Percentiles rank a stretch among this genome's conserved stretches.
phyloP scores from a whole-genome alignment of 1,140 invertebrate species.

The Campoletis sonorensis region DNA sequence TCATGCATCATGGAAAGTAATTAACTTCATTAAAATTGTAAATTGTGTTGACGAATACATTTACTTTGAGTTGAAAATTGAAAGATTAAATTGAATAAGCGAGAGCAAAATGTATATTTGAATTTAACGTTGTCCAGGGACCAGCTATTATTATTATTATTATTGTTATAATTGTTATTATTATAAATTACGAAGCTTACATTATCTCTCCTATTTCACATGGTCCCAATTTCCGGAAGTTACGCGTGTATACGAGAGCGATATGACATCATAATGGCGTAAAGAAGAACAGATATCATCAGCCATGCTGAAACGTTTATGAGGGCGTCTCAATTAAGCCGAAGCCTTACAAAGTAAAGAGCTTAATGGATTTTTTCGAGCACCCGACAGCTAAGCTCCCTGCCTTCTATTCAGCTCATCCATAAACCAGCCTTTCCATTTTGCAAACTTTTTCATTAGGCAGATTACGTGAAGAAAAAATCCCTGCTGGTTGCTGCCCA shows the following conservation, averaged over 20 bases:
- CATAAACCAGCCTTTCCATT: not conserved
- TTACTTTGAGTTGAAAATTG: too few species aligned
- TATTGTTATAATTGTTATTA: not conserved
- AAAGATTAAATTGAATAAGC: too few species aligned
- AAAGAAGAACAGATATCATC: not conserved
- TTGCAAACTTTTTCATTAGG: not conserved
- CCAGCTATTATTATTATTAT: too few species aligned
- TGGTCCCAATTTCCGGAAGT: not conserved
- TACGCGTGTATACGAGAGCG: too few species aligned
- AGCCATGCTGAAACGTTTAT: not conserved
- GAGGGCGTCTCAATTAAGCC: not conserved
- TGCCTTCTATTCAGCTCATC: not conserved
- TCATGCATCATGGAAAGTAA: too few species aligned
- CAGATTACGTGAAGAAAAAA: not conserved
- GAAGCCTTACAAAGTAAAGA: not conserved
- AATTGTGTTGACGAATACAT: too few species aligned
- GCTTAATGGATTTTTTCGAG: conserved; percentile 11
- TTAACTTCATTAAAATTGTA: too few species aligned
- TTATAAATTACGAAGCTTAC: not conserved
- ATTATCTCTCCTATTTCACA: not conserved
- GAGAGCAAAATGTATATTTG: too few species aligned
- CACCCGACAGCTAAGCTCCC: not conserved
- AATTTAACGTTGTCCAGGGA: too few species aligned
- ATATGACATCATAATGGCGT: too few species aligned
- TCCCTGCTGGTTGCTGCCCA: not conserved